Base-by-base conservation (phyloP, 2,888 invertebrate species). In the Mongoloraphidia duomilia region DNA sequence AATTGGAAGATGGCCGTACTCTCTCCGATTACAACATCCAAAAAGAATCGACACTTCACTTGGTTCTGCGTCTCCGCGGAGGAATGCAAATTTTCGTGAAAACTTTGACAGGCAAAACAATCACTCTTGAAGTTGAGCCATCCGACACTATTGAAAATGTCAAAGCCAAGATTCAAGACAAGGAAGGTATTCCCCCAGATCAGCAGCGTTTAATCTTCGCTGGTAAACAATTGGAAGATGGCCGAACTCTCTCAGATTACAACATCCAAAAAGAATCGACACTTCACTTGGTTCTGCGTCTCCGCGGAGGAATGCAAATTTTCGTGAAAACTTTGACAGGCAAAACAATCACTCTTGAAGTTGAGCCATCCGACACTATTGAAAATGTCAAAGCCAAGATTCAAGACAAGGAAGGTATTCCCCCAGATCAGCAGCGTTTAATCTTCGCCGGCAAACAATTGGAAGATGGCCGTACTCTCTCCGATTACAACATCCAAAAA, bases 131-230 rank as follows among this genome's bases (percentile, higher is more conserved):
- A 57, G 68, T 74, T 1, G 77, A 79, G 58, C 84, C 91, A 46
- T 87, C 88, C 1, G 91, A 93, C 64, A 87, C 89, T 9, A 92
- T 93, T 60, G 92, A 93, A 71, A 92, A 93, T 79, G 91, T 93
- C 13, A 93, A 93, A 65, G 85, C 87, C 0, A 90, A 90, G 65
- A 89, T 90, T 58, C 88, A 90, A 63, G 88, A 90, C 59, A 91
- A 90, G 67, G 90, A 90, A 65, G 90, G 90, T 46, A 89, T 90
- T 59, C 89, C 90, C 1, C 89, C 89, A 59, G 89, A 89, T 67
- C 88, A 90, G 66, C 89, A 90, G 65, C 78, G 89, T 66, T 73
- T 89, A 61, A 90, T 90, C 65, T 90, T 91, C 64, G 89, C 90
- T 61, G 92, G 92, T 52, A 92, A 91, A 69, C 92, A 92, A 68